Conservation (phyloP, 2,797 vertebrate species). For the Hozukius guyotensis region DNA sequence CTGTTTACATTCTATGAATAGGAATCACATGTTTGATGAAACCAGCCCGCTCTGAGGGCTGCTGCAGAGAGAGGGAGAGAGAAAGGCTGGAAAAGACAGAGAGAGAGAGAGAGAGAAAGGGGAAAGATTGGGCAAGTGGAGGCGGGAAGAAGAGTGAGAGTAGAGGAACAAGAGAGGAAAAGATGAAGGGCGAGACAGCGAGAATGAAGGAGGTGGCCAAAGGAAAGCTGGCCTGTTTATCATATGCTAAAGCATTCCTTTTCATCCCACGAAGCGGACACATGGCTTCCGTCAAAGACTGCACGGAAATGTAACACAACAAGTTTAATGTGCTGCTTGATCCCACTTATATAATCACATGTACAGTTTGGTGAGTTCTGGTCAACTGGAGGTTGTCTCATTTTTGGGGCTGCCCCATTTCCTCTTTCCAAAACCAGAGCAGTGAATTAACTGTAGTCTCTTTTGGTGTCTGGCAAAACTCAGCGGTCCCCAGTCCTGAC, state of each 20-base stretch:
- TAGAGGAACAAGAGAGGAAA: slow-evolving; percentile 27
- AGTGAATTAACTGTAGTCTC: slow-evolving; percentile 5
- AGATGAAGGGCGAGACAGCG: slow-evolving; percentile 7
- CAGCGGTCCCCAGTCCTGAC: slow-evolving; percentile 38
- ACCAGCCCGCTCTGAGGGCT: slow-evolving; percentile 52
- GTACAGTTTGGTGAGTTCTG: slow-evolving; percentile 37
- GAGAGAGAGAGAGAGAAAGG: neutral
- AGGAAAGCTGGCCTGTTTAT: slow-evolving; percentile 37
- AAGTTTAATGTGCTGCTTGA: slow-evolving; percentile 49
- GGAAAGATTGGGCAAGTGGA: slow-evolving; percentile 27
- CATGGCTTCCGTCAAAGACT: slow-evolving; percentile 47
- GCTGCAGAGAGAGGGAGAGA: slow-evolving; percentile 19
- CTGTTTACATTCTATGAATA: slow-evolving; percentile 85
- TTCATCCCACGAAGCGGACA: slow-evolving; percentile 39
- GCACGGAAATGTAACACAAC: slow-evolving; percentile 42
- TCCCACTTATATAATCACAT: slow-evolving; percentile 42
- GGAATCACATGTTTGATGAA: slow-evolving; percentile 80
- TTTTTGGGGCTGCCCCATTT: slow-evolving; percentile 33
- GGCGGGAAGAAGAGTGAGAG: slow-evolving; percentile 19
- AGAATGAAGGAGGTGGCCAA: slow-evolving; percentile 37
- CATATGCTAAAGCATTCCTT: slow-evolving; percentile 29
- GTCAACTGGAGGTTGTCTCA: slow-evolving; percentile 27
- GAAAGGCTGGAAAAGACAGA: neutral
- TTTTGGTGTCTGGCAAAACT: slow-evolving; percentile 51
- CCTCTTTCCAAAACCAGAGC: slow-evolving; percentile 41